These are phyloP conservation scores for Noctua fimbriata DNA, from an alignment of 2,888 invertebrate species.

Conservation along the genomic window DNA sequence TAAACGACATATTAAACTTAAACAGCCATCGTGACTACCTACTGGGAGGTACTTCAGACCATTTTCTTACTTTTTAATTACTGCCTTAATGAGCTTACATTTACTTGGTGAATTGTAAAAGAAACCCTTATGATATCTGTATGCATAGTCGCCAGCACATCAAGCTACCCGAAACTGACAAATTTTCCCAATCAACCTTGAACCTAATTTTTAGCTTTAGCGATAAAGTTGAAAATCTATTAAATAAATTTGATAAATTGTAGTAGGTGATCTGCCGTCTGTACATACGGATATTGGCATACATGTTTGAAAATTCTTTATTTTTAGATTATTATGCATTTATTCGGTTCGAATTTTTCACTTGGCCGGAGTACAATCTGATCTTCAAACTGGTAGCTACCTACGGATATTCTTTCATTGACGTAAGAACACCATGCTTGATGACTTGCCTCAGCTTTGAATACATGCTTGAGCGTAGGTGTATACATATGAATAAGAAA, in stretches of 20 bases:
- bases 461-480: background rate
- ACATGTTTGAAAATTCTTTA: slow-evolving; percentile 13
- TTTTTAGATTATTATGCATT: slow-evolving; percentile 14
- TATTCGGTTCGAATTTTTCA: background rate
- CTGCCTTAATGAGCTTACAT: slow-evolving; percentile 19
- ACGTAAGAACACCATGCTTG: background rate
- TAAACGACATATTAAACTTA: background rate
- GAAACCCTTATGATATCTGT: background rate
- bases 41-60: slow-evolving; percentile 1
- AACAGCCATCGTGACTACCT: slow-evolving; percentile 16
- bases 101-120: slow-evolving; percentile 16
- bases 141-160: background rate
- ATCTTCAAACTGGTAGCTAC: background rate
- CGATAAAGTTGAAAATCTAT: too few relatives aligned
- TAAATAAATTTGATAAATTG: too few relatives aligned
- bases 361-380: background rate
- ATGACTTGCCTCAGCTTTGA: background rate
- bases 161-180: too few relatives aligned
- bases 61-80: slow-evolving; percentile 6
- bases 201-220: too few relatives aligned
- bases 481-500: background rate
- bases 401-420: background rate
- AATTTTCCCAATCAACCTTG: too few relatives aligned
- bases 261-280: too few relatives aligned
- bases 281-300: background rate